phyloP scores from a whole-genome alignment of 2,113 vertebrate species.

The Takifugu bimaculatus region DNA sequence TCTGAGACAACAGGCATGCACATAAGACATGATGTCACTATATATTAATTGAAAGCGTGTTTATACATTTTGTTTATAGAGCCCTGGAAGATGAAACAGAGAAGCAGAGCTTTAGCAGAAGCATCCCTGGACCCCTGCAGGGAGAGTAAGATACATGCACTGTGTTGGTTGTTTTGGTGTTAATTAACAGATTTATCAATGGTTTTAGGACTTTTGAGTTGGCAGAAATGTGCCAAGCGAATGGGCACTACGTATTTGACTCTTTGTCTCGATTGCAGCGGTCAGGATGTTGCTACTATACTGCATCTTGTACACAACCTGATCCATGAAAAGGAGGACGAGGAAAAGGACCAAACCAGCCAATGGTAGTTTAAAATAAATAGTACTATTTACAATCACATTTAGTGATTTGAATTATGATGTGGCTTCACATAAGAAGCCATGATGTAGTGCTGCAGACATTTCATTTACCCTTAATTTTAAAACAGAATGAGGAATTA shows the following conservation, averaged over 20 bases:
- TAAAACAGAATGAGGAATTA: too few relatives aligned
- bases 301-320: conserved; percentile 90
- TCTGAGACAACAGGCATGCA: too few relatives aligned
- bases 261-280: conserved; percentile 69
- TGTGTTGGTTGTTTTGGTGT: too few relatives aligned
- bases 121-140: conserved; percentile 92
- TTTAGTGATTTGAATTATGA: too few relatives aligned
- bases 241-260: background rate
- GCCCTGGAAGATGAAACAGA: conserved; percentile 76
- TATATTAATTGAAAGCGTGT: background rate
- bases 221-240: too few relatives aligned
- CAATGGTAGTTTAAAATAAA: conserved; percentile 69
- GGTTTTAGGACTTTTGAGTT: too few relatives aligned
- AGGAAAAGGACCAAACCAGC: conserved; percentile 75
- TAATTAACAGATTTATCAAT: too few relatives aligned
- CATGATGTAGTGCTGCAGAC: too few relatives aligned
- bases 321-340: conserved; percentile 81
- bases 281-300: conserved; percentile 86
- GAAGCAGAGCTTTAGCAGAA: conserved; percentile 68
- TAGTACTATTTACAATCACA: too few relatives aligned
- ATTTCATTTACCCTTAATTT: too few relatives aligned
- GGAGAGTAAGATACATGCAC: conserved; percentile 78
- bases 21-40: background rate
- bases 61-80: conserved; percentile 58
- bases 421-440: too few relatives aligned